phyloP scores from a whole-genome alignment of 2,113 vertebrate genomes.

The Entelurus aequoreus region DNA sequence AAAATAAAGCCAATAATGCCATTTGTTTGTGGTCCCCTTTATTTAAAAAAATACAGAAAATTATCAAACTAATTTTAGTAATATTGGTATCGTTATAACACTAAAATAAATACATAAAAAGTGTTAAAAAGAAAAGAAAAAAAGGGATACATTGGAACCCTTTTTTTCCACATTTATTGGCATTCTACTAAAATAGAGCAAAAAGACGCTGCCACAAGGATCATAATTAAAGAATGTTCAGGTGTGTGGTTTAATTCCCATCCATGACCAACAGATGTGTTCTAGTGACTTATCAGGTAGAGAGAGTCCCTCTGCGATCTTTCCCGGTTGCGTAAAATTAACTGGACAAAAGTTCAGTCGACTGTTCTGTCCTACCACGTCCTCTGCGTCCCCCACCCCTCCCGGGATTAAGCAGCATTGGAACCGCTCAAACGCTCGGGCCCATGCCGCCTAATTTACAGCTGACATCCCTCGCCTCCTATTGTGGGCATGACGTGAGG shows the following conservation, averaged over 20 bases:
- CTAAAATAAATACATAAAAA: too few species aligned
- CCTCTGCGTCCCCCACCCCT: constrained; percentile 27
- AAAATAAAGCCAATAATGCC: too few species aligned
- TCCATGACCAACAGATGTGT: too few species aligned
- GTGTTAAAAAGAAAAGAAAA: too few species aligned
- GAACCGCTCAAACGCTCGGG: constrained; percentile 41
- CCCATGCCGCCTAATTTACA: constrained; percentile 54
- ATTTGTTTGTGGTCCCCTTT: too few species aligned
- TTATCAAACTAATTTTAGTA: too few species aligned
- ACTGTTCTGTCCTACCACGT: constrained; percentile 42
- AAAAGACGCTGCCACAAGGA: neutral
- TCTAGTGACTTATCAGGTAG: neutral
- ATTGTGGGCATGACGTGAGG: constrained; percentile 42
- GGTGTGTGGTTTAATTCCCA: too few species aligned
- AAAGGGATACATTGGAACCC: too few species aligned
- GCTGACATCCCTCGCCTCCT: constrained; percentile 54
- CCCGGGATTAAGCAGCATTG: constrained; percentile 53
- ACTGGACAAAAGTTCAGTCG: constrained; percentile 28
- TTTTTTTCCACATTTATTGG: too few species aligned
- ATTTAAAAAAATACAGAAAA: too few species aligned
- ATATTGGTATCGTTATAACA: too few species aligned
- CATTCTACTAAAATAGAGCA: neutral
- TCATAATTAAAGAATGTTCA: neutral
- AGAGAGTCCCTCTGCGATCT: constrained; percentile 15
- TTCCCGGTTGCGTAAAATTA: neutral